Base-by-base conservation (phyloP, 2,797 vertebrate species). In the Glyptemys insculpta region DNA sequence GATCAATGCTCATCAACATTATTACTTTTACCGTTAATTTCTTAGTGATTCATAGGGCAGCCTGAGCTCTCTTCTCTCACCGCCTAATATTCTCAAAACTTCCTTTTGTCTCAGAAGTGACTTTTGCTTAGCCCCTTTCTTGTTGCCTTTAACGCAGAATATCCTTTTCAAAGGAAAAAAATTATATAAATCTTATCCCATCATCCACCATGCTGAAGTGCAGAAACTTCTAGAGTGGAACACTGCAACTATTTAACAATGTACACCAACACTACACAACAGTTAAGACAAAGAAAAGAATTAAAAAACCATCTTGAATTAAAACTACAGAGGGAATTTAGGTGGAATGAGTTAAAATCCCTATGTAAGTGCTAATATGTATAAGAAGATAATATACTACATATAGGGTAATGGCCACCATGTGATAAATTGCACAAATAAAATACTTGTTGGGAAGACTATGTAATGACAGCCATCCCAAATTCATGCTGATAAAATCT, bases 1-100 rank as follows among this genome's bases (percentile, higher is more conserved):
- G 92, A 96, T 97, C 94, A 91, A 68, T 79, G 78, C 95, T 95
- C 16, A 50, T 93, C 91, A 93, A 86, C 44, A 31, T 76, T 59
- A 92, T 91, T 72, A n/a, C 5, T 96, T 91, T 59, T 94, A 65
- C 87, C 88, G 72, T 90, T 96, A 95, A 94, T 79, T 91, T 80
- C 86, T 88, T 79, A 41, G 25, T 89, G 74, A 86, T 81, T 23
- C 72, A n/a, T 78, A 94, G 93, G 37, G 78, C 87, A 34, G 85
- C 78, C 85, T 88, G 82, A 47, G 34, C 41, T 79, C 5, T 92
- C 78, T 49, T 86, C 29, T 11, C 57, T 93, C 53, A 54, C 79
- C 18, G 2, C 1, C 19, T 49, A 56, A 90, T 57, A n/a, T 18
- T 50, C 34, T 81, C 14, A 68, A 72, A 50, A 37, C 57, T 78